These are phyloP conservation scores for Falcaria lacertinaria DNA, from an alignment of 2,888 invertebrate species.

Conservation along the genomic window DNA sequence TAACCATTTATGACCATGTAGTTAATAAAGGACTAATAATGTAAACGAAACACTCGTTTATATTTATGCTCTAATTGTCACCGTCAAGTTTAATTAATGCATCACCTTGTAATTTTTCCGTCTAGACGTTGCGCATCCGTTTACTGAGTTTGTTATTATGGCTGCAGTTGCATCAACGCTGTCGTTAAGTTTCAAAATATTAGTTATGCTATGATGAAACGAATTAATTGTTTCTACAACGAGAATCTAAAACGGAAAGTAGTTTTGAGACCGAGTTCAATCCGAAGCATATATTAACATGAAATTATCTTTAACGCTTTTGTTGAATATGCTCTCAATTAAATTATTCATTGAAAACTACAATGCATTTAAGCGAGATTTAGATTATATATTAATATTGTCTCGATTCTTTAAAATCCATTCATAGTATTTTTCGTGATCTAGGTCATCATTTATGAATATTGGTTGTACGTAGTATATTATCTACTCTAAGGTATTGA, in stretches of 20 bases:
- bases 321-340: background rate
- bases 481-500: no score
- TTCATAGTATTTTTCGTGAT: no score
- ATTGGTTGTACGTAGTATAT: no score
- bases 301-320: constrained; percentile 1
- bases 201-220: constrained; percentile 44
- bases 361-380: no score
- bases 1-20: no score
- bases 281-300: constrained; percentile 17
- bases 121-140: constrained; percentile 47
- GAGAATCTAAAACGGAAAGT: constrained; percentile 55
- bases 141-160: constrained; percentile 34
- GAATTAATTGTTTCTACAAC: constrained; percentile 54
- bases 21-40: background rate
- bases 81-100: constrained; percentile 47
- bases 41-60: constrained; percentile 28
- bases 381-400: no score
- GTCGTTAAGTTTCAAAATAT: constrained; percentile 44
- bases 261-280: constrained; percentile 47
- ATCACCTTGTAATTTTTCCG: constrained; percentile 50
- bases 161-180: constrained; percentile 30
- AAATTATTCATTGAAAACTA: no score
- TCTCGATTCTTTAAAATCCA: no score
- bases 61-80: constrained; percentile 49
- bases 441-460: no score